phyloP scores from a whole-genome alignment of 1,140 invertebrate species.

The Drosophila yakuba region DNA sequence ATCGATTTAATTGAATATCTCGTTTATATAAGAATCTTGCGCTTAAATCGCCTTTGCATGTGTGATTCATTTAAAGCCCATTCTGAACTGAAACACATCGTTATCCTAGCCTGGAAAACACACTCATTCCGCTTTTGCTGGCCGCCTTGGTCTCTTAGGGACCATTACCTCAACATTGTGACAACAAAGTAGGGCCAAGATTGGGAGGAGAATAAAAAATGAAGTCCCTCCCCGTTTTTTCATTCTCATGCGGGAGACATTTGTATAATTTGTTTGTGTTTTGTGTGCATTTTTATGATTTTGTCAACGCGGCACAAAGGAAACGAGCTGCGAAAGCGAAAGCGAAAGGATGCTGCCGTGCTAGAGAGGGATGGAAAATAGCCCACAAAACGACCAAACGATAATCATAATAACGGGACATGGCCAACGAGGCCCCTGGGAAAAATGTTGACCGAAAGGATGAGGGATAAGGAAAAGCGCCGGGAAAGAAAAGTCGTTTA shows the following conservation, averaged over 20 bases:
- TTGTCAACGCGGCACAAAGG: slow-evolving; percentile 73
- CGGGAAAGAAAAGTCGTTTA: slow-evolving; percentile 42
- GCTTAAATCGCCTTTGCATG: neutral
- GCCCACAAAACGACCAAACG: slow-evolving; percentile 70
- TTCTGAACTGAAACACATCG: slow-evolving; percentile 24
- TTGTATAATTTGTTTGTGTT: slow-evolving; percentile 81
- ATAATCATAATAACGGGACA: slow-evolving; percentile 79
- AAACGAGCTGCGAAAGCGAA: slow-evolving; percentile 65
- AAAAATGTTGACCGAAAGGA: slow-evolving; percentile 26
- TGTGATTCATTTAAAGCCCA: neutral
- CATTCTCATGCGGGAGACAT: slow-evolving; percentile 68
- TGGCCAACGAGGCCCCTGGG: slow-evolving; percentile 70
- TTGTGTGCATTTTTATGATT: slow-evolving; percentile 78
- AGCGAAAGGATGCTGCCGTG: slow-evolving; percentile 53
- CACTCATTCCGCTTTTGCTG: neutral
- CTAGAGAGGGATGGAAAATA: slow-evolving; percentile 25
- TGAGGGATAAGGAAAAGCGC: slow-evolving; percentile 12
- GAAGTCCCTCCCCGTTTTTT: slow-evolving; percentile 49
- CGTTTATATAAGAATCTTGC: too few species aligned
- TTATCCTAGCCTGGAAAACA: slow-evolving; percentile 6
- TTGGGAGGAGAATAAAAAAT: slow-evolving; percentile 48
- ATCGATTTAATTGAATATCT: too few species aligned
- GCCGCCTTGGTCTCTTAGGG: slow-evolving; percentile 48
- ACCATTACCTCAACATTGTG: slow-evolving; percentile 69
- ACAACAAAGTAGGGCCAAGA: slow-evolving; percentile 37